Percentiles rank a stretch among this genome's conserved stretches.
Conservation (phyloP, 1,140 invertebrate species). For the Ganaspis sp. region DNA sequence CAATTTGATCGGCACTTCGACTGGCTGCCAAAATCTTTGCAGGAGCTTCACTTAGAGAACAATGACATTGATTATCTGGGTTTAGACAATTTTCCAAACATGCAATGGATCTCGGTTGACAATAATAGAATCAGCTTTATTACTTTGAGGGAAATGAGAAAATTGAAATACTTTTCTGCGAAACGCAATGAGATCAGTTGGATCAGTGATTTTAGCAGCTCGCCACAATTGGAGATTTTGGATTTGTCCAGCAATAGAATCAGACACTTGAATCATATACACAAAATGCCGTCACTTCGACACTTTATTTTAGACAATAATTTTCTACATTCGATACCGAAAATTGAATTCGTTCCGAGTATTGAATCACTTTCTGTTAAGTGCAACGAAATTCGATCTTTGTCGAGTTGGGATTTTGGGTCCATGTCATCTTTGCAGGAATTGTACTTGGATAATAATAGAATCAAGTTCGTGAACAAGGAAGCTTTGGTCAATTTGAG, state of each 20-base stretch:
- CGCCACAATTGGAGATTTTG: neutral
- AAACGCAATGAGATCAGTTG: neutral
- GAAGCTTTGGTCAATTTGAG: neutral
- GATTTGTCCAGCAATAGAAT: neutral
- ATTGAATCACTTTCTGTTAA: neutral
- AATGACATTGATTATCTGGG: conserved; percentile 1
- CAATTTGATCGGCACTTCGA: neutral
- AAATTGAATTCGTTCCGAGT: neutral
- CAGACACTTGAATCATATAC: neutral
- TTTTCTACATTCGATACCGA: conserved; percentile 7
- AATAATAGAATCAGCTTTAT: neutral
- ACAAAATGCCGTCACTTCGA: neutral
- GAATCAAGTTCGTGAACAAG: neutral
- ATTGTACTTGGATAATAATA: conserved; percentile 21
- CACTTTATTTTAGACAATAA: neutral
- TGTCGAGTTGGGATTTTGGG: neutral
- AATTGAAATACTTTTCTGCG: neutral
- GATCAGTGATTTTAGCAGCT: conserved; percentile 10
- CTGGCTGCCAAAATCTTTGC: neutral
- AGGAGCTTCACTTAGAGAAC: neutral
- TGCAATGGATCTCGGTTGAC: neutral
- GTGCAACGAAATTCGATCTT: neutral
- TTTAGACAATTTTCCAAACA: neutral
- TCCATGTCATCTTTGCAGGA: neutral
- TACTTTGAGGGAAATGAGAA: neutral